These are phyloP conservation scores for Australoheros scitulus DNA, from an alignment of 2,113 vertebrate genomes.

Conservation along the genomic window DNA sequence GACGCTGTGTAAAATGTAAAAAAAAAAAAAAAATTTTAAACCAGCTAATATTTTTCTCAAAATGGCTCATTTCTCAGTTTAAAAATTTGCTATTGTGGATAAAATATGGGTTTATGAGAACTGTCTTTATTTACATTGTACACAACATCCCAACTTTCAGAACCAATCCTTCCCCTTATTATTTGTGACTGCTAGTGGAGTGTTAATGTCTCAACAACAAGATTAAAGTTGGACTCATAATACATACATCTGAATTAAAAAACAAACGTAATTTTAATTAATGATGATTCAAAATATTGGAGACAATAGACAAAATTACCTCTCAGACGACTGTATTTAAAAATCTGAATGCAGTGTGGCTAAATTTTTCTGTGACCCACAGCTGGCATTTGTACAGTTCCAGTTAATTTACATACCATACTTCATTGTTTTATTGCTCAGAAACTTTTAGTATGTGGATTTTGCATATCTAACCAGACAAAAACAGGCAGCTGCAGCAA, in stretches of 20 bases:
- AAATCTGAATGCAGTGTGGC: not conserved
- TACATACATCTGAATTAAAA: not conserved
- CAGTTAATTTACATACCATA: not conserved
- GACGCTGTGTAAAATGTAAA: not conserved
- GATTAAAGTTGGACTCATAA: not conserved
- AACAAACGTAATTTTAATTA: not conserved
- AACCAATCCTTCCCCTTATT: not conserved
- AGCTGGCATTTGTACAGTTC: not conserved
- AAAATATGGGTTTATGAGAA: no score
- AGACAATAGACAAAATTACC: not conserved
- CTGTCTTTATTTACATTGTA: not conserved
- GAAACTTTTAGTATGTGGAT: not conserved
- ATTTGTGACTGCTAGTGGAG: not conserved
- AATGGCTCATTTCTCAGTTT: no score
- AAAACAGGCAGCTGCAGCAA: constrained; percentile 9
- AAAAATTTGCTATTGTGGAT: not conserved
- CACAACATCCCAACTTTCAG: not conserved
- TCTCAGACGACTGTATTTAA: not conserved
- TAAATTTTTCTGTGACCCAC: not conserved
- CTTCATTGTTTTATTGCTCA: constrained; percentile 1
- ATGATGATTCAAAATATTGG: not conserved
- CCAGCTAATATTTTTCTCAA: no score
- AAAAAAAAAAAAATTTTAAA: no score
- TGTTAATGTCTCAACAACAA: not conserved
- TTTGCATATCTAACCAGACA: not conserved